Evolutionary conservation across 2,888 invertebrate species (phyloP), one percentile per base, ranked within the genome.

Genomic region (Branchellion lobata): DNA sequence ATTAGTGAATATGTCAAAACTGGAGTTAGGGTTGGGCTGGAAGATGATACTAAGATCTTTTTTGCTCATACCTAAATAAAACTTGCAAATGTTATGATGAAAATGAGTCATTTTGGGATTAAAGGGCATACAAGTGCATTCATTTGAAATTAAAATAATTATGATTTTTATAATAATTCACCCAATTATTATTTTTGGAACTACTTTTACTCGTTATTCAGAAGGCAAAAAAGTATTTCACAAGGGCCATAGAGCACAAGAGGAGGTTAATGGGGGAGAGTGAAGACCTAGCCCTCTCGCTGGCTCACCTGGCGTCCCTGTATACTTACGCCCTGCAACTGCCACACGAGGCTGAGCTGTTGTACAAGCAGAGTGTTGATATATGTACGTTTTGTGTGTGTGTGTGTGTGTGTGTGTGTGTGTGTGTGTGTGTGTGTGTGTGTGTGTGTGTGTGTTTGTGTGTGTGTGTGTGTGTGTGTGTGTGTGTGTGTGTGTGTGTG

Each of bases 401-500:
- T 65, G 24, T 65, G 65, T 65, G 65, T 65, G 65, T 65, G n/a
- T 65, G 65, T 65, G 29, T 29, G 65, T 29, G 24, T 65, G 65
- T 65, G 65, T 65, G 29, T 65, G 65, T 65, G 65, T 65, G 65
- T 65, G 65, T 65, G 29, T 29, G 65, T 65, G 24, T 65, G 29
- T 65, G 65, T 65, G 29, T 65, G 65, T 27, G 65, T 65, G 29
- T 65, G n/a, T 65, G n/a, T 65, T 5, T 65, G 24, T 65, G 65
- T 65, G 65, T 65, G 29, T 65, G 65, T 65, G 65, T 65, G 65
- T 65, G 65, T 65, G n/a, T 29, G 65, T 29, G n/a, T 65, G 65
- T 65, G 65, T 65, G 29, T 65, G 29, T 29, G 72, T 71, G 34
- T 71, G 72, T 71, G 72, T 71, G 34, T 33, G 72, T 71, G 31